Conservation (phyloP, 2,113 vertebrate species). For the Crotalus horridus region DNA sequence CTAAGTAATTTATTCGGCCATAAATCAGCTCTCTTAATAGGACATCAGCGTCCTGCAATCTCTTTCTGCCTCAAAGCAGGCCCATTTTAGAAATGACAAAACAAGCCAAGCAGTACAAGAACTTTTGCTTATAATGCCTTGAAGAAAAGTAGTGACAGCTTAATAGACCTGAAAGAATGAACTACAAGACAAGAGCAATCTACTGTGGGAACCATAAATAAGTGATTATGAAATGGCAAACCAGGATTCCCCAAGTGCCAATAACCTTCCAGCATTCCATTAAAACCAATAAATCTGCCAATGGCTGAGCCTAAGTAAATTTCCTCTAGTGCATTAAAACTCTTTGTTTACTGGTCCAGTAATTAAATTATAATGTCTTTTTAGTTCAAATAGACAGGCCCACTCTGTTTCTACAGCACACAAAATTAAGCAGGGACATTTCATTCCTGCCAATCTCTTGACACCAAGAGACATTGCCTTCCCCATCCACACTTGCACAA, state of each 20-base stretch:
- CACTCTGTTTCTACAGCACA: slow-evolving; percentile 4
- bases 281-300: slow-evolving; percentile 59
- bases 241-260: slow-evolving; percentile 52
- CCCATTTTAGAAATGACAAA: neutral
- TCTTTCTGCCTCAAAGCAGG: neutral
- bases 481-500: neutral
- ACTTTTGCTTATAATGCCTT: slow-evolving; percentile 8
- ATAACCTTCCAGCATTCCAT: slow-evolving; percentile 49
- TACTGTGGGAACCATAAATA: slow-evolving; percentile 56
- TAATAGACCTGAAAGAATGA: slow-evolving; percentile 57
- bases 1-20: neutral
- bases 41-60: neutral
- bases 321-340: slow-evolving; percentile 40
- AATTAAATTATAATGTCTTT: slow-evolving; percentile 34
- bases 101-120: neutral
- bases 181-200: slow-evolving; percentile 28
- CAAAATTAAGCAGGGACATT: slow-evolving; percentile 5
- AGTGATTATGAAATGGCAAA: slow-evolving; percentile 56
- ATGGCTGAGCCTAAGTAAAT: slow-evolving; percentile 47
- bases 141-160: slow-evolving; percentile 34
- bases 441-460: slow-evolving; percentile 13
- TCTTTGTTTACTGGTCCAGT: slow-evolving; percentile 44
- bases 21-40: neutral
- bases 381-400: slow-evolving; percentile 32
- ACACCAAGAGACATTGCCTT: fast-evolving